Conservation (phyloP, 2,888 invertebrate species). For the Coleophora deauratella region DNA sequence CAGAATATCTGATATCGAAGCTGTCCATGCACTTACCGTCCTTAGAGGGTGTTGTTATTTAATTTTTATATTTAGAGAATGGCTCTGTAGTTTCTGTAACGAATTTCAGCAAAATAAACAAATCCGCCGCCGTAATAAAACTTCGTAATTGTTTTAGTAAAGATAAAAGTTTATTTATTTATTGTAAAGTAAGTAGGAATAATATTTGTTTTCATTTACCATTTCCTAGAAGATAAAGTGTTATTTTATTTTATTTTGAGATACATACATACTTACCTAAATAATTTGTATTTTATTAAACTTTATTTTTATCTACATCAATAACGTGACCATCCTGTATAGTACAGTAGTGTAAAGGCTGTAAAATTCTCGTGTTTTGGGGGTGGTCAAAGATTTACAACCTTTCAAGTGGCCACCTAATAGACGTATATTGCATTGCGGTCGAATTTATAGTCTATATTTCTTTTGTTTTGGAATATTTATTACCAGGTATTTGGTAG, state of each 20-base stretch:
- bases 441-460: constrained; percentile 64
- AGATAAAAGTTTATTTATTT: no score
- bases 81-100: no score
- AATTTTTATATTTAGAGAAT: no score
- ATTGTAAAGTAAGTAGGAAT: no score
- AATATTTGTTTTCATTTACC: no score
- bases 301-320: no score
- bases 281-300: background rate
- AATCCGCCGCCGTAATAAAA: no score
- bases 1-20: constrained; percentile 27
- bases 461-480: constrained; percentile 62
- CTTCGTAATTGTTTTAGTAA: no score
- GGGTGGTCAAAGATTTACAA: constrained; percentile 60
- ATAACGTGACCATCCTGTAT: constrained; percentile 4
- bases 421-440: constrained; percentile 68
- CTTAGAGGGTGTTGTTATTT: constrained; percentile 1
- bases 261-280: no score
- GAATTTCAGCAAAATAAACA: no score
- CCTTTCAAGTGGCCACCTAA: constrained; percentile 58
- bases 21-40: background rate
- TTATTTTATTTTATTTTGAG: no score
- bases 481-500: constrained; percentile 39
- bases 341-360: constrained; percentile 32
- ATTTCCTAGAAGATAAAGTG: no score
- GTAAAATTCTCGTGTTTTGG: constrained; percentile 49